These are phyloP conservation scores for Sphaerophoria rueppellii DNA, from an alignment of 2,888 invertebrate genomes.

Conservation along the genomic window DNA sequence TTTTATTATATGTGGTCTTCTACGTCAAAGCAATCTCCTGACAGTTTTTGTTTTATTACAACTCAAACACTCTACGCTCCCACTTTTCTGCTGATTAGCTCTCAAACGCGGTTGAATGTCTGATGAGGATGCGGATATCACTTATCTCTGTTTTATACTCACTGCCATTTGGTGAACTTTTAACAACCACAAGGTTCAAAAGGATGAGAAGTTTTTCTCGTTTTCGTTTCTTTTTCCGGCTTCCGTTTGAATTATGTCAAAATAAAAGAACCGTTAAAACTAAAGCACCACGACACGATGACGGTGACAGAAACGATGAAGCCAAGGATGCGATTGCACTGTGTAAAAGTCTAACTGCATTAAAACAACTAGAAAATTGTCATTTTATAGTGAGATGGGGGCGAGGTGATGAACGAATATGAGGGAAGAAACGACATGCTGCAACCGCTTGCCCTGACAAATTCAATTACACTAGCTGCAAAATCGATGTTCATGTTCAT, in stretches of 20 bases:
- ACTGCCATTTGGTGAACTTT: constrained; percentile 1
- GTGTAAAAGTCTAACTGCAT: constrained; percentile 50
- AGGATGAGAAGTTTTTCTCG: constrained; percentile 8
- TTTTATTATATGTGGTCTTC: constrained; percentile 19
- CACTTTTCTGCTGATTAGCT: constrained; percentile 37
- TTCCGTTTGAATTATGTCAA: constrained; percentile 28
- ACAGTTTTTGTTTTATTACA: constrained; percentile 34
- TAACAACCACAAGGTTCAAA: constrained; percentile 47
- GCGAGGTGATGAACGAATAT: constrained; percentile 15
- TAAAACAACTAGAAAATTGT: constrained; percentile 60
- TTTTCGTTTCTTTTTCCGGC: constrained; percentile 22
- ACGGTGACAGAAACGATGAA: background rate
- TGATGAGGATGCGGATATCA: background rate
- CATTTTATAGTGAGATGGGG: constrained; percentile 18
- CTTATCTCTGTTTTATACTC: constrained; percentile 45
- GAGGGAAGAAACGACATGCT: constrained; percentile 9
- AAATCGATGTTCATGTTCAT: constrained; percentile 49
- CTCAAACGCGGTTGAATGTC: constrained; percentile 6
- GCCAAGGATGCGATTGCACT: constrained; percentile 25
- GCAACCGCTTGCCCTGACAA: constrained; percentile 31
- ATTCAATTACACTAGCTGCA: constrained; percentile 42
- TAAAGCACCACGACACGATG: background rate
- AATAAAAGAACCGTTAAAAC: background rate
- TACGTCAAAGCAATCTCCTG: constrained; percentile 11
- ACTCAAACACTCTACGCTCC: constrained; percentile 14